Conservation (phyloP, 2,888 invertebrate species). For the Halocaridina rubra region DNA sequence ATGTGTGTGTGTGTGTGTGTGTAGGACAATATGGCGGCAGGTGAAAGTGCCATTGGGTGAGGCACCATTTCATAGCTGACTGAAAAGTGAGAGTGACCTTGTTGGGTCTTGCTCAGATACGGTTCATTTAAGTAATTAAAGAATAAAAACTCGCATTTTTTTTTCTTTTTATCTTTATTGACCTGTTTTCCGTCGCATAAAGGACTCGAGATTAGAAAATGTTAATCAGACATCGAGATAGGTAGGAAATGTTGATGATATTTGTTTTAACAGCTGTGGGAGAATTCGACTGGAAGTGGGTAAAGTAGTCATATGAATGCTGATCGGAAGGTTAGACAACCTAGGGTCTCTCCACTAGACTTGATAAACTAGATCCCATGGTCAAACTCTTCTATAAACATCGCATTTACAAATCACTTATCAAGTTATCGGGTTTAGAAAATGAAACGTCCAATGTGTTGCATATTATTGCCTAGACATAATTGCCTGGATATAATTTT, state of each 20-base stretch:
- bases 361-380: neutral
- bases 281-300: too few relatives aligned
- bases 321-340: too few relatives aligned
- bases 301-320: too few relatives aligned
- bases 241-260: too few relatives aligned
- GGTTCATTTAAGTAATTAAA: too few relatives aligned
- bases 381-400: neutral
- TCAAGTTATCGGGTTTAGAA: neutral
- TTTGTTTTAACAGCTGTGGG: too few relatives aligned
- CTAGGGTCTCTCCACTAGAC: neutral
- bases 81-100: conserved; percentile 55
- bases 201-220: too few relatives aligned
- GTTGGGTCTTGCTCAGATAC: conserved; percentile 19
- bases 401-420: neutral
- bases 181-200: too few relatives aligned
- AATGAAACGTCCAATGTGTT: neutral
- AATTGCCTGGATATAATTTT: neutral
- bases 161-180: neutral
- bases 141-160: too few relatives aligned
- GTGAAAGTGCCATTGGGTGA: conserved; percentile 29
- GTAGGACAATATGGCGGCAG: neutral
- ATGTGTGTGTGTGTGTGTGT: neutral
- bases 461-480: neutral
- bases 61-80: conserved; percentile 20
- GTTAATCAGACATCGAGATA: too few relatives aligned